Conservation (phyloP, 2,888 invertebrate species). For the Dynastes tityus region DNA sequence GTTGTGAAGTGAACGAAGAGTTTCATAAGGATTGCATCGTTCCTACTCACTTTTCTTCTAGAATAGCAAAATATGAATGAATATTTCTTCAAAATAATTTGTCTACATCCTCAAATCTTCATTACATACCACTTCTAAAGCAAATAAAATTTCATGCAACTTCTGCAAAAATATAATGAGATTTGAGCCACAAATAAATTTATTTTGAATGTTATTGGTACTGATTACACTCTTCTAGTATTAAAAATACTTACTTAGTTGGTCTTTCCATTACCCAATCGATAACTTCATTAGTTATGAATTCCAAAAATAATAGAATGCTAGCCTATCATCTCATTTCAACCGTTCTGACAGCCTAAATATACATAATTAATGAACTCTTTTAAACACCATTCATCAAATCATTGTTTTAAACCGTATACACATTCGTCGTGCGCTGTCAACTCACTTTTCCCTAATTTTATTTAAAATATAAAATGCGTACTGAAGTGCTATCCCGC, state of each 20-base stretch:
- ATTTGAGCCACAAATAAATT: too few relatives aligned
- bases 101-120: too few relatives aligned
- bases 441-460: neutral
- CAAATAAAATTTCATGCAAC: too few relatives aligned
- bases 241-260: neutral
- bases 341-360: neutral
- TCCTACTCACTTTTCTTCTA: too few relatives aligned
- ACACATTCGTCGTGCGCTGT: neutral
- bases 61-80: too few relatives aligned
- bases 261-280: neutral
- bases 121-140: too few relatives aligned
- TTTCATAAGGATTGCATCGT: too few relatives aligned
- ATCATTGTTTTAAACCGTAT: conserved; percentile 9
- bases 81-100: too few relatives aligned
- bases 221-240: too few relatives aligned
- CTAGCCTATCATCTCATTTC: neutral
- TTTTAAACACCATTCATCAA: conserved; percentile 24
- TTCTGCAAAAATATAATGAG: too few relatives aligned
- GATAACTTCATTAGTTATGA: neutral
- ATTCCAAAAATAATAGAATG: neutral
- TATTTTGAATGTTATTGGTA: too few relatives aligned
- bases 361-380: conserved; percentile 24
- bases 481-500: neutral
- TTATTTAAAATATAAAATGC: conserved; percentile 3
- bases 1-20: too few relatives aligned